Evolutionary conservation across 35 echinoderm and acorn worm species (phyloP), one percentile per base, ranked within the genome.

Genomic region (Apostichopus japonicus): DNA sequence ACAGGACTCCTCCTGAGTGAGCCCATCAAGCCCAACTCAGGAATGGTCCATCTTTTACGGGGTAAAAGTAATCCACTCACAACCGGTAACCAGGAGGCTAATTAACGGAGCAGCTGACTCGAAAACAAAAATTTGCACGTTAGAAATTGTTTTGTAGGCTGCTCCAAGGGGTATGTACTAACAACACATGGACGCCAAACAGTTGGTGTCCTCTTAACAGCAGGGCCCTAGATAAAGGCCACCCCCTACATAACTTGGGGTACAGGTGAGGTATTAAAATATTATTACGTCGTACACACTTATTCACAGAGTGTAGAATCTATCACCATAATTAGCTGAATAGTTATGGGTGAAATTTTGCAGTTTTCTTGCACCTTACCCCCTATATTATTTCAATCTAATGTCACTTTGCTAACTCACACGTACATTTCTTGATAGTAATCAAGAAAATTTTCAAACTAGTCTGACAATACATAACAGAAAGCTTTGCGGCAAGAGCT

Each of bases 111-210:
- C 79, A 83, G 79, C n/a, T 15, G 8, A 44, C 33, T 19, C 51
- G 19, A 67, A 19, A 67, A 67, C 63, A 44, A 44, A 44, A 44
- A 44, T 44, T 44, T 44, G 33, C 33, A 44, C 33, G 33, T 44
- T 44, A 44, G 79, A 52, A 52, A 16, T 82, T 19, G 17, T 83
- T 83, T 15, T 0, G 0, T 0, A 67, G 14, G 51, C 79, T 83
- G 77, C 77, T 0, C 21, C 44, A 24, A 55, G 79, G 79, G 79
- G 79, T 83, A 83, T 83, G 79, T 83, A 83, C 79, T 83, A 83
- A 83, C 79, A 83, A 67, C 63, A 67, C 63, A 67, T 15, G 63
- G 63, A 15, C 8, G 19, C 63, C 11, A 67, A 67, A 67, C 19
- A 67, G 19, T 11, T 67, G 63, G 11, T 67, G 63, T 67, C 63